Evolutionary conservation across 2,888 invertebrate species (phyloP), one percentile per base, ranked within the genome.

Genomic region (Anthoptus insignis): DNA sequence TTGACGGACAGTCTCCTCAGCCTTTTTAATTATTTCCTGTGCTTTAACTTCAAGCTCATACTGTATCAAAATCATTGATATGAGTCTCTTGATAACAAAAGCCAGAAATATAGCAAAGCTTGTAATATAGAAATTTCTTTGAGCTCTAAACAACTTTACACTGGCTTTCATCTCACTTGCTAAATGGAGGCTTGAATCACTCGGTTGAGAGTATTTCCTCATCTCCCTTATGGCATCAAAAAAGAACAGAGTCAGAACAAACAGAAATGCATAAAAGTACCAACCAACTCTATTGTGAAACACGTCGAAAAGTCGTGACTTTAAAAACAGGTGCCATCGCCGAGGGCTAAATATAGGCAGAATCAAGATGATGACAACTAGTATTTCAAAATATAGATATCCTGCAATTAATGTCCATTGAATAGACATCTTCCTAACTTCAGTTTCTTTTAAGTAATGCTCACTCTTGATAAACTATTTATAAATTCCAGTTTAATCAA

Each of bases 41-140:
- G 94, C 94, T 74, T 96, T 94, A 0, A 95, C 92, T 65, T 92
- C 85, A 13, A 96, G 81, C 68, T 93, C 91, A 24, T 96, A 95
- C 82, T 96, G 95, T 53, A 93, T 92, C 3, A 95, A 94, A 63
- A 97, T 92, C 84, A 97, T 93, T 1, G 85, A 91, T 14, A 95
- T 92, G 49, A 97, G 88, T 57, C 96, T 94, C 24, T 95, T 94
- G 64, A 96, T 94, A 0, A 97, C 95, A 75, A 97, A 94, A 75
- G 95, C 94, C 37, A 97, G 86, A 76, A 97, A 96, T 69, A 97
- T 94, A 9, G 96, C 94, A 84, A 97, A 97, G 14, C 97, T 96
- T 70, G 96, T 96, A 64, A 97, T 97, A 84, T 97, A 97, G 79
- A 97, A 96, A 84, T 97, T 97, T 73, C 97, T 93, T 81, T 97